These are phyloP conservation scores for Phalloptychus januarius DNA, from an alignment of 2,797 vertebrate species.

Conservation along the genomic window DNA sequence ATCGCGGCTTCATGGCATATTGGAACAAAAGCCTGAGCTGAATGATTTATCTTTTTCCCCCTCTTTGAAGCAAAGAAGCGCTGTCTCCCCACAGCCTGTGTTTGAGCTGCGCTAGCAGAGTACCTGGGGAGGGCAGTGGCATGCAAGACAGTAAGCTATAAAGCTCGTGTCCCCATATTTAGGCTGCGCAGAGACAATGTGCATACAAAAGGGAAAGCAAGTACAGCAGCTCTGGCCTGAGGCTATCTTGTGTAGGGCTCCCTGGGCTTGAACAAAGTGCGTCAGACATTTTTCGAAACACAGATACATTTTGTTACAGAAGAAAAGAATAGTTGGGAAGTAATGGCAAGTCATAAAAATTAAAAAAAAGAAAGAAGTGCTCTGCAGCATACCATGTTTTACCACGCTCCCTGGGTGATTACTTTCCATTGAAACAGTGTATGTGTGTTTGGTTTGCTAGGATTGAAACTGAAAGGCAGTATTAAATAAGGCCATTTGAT, in stretches of 20 bases:
- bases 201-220: constrained; percentile 71
- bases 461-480: constrained; percentile 84
- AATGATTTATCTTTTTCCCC: constrained; percentile 84
- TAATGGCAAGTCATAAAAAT: constrained; percentile 78
- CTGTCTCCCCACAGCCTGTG: constrained; percentile 64
- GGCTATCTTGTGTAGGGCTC: constrained; percentile 74
- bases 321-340: constrained; percentile 83
- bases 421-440: constrained; percentile 80
- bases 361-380: constrained; percentile 54
- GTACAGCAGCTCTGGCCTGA: constrained; percentile 76
- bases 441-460: constrained; percentile 76
- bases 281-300: constrained; percentile 80
- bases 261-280: constrained; percentile 80
- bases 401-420: constrained; percentile 70
- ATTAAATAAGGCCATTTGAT: constrained; percentile 88
- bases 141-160: constrained; percentile 67
- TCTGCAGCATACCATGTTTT: constrained; percentile 71
- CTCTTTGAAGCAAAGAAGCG: constrained; percentile 70
- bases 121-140: constrained; percentile 77
- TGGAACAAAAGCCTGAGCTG: constrained; percentile 80
- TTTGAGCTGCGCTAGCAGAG: constrained; percentile 66
- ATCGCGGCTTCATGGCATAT: constrained; percentile 80
- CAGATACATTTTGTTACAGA: constrained; percentile 87
- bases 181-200: constrained; percentile 68
- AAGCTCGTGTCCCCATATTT: constrained; percentile 74